These are phyloP conservation scores for Gallinago solitaria DNA, from an alignment of 2,797 vertebrate genomes.

Conservation along the genomic window DNA sequence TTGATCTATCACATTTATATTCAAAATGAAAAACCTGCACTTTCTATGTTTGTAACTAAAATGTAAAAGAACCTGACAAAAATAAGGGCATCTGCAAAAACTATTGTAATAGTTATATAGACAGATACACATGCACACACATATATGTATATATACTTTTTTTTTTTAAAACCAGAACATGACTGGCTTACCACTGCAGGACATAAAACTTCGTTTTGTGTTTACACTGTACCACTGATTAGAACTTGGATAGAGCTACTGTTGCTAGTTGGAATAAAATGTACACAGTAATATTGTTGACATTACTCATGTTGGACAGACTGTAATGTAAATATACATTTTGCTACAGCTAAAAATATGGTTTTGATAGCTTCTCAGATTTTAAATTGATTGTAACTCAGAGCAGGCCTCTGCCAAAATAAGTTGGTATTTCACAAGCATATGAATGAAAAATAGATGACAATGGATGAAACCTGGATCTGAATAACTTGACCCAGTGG, in stretches of 20 bases:
- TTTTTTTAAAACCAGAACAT: not conserved
- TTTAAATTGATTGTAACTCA: slow-evolving; percentile 70
- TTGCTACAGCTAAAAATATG: slow-evolving; percentile 72
- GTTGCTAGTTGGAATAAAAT: slow-evolving; percentile 71
- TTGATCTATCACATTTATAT: not conserved
- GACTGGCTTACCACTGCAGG: slow-evolving; percentile 22
- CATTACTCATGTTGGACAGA: slow-evolving; percentile 70
- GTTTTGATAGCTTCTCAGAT: slow-evolving; percentile 75
- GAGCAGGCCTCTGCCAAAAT: slow-evolving; percentile 54
- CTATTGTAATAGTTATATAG: not conserved
- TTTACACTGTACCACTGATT: slow-evolving; percentile 65
- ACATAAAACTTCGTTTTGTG: slow-evolving; percentile 57
- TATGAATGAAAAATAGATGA: slow-evolving; percentile 68
- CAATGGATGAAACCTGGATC: slow-evolving; percentile 53
- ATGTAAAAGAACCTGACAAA: not conserved
- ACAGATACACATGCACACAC: not conserved
- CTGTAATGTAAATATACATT: slow-evolving; percentile 72
- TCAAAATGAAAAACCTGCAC: not conserved
- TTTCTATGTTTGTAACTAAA: not conserved
- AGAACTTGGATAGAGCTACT: slow-evolving; percentile 69
- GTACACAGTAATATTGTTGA: slow-evolving; percentile 57
- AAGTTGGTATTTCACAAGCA: slow-evolving; percentile 68
- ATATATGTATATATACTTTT: fast-evolving
- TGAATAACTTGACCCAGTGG: slow-evolving; percentile 49
- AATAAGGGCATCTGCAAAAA: slow-evolving; percentile 48